Percentiles rank a stretch among this genome's conserved stretches.
Conservation (phyloP, 2,113 vertebrate genomes). For the Synchiropus splendidus region DNA sequence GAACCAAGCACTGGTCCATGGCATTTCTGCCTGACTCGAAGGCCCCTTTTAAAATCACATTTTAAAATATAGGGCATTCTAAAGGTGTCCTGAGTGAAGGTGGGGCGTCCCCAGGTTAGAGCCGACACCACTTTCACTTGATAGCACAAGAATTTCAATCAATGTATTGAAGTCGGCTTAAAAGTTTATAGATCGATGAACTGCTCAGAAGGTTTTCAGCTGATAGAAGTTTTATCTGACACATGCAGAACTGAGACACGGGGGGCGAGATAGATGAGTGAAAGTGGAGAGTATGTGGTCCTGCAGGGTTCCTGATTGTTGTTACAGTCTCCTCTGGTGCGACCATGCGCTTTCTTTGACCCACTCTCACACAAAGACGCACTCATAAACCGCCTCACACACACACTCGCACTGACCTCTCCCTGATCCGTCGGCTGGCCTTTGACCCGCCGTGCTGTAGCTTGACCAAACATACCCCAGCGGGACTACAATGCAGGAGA, state of each 20-base stretch:
- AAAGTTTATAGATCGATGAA: too few relatives aligned
- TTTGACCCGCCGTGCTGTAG: slow-evolving; percentile 45
- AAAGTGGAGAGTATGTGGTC: slow-evolving; percentile 28
- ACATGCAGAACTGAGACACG: neutral
- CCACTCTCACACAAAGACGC: slow-evolving; percentile 15
- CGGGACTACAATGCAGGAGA: slow-evolving; percentile 53
- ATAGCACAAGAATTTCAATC: too few relatives aligned
- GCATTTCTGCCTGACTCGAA: too few relatives aligned
- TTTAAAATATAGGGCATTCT: too few relatives aligned
- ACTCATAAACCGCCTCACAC: slow-evolving; percentile 8
- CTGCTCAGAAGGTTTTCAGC: too few relatives aligned
- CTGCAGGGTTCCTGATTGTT: slow-evolving; percentile 59
- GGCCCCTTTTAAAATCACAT: too few relatives aligned
- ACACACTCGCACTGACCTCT: slow-evolving; percentile 32
- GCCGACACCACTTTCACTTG: too few relatives aligned
- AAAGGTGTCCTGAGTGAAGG: too few relatives aligned
- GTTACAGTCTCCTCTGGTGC: slow-evolving; percentile 58
- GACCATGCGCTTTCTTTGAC: slow-evolving; percentile 48
- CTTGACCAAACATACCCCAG: slow-evolving; percentile 63
- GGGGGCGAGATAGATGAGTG: slow-evolving; percentile 26
- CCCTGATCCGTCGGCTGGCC: slow-evolving; percentile 40
- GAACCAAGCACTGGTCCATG: too few relatives aligned
- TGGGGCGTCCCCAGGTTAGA: too few relatives aligned
- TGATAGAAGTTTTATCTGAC: too few relatives aligned
- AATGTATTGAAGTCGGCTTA: too few relatives aligned